Evolutionary conservation across 2,113 vertebrate genomes (phyloP), one percentile per base, ranked within the genome.

Genomic region (Grammomys dolichurus): DNA sequence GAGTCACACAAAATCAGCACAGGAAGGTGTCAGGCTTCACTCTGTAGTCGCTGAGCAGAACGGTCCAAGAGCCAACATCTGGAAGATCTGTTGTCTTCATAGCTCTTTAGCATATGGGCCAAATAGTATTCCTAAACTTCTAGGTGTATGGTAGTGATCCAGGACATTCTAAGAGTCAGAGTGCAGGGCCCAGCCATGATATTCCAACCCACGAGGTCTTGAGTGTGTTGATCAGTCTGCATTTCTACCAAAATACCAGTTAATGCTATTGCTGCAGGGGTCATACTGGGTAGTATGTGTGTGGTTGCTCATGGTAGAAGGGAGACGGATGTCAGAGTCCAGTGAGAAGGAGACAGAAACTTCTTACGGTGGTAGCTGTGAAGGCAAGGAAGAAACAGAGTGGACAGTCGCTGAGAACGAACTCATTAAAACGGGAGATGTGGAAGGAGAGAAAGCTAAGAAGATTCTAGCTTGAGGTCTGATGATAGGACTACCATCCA

Each of bases 91-190:
- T 36, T n/a, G 60, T 33, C 40, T 86, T 31, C 1, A 19, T 7
- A 69, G 58, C 58, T 81, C 51, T 72, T 82, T 36, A 82, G n/a
- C 46, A 36, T 33, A 54, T 3, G 36, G 46, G 43, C 43, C 8
- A 4, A 76, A 31, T 3, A 1, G 14, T 13, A 20, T n/a, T 17
- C 73, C 51, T 43, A 77, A 51, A 48, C 46, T 60, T 69, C 3
- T 1, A 0, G 31, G 75, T 22, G 3, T 0, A 0, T 2, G 14
- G n/a, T 85, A 75, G 26, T n/a, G 58, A 20, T 58, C 33, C 20
- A 14, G 26, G 56, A 22, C 31, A 10, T 20, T 22, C 2, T 54
- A 56, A 91, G 65, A 95, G 13, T 2, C 54, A 84, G 31, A 22
- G 36, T 1, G 1, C 19, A 1, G 40, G 36, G 28, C 33, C 36